Base-by-base conservation (phyloP, 2,113 vertebrate genomes). In the Microcebus tavaratra region DNA sequence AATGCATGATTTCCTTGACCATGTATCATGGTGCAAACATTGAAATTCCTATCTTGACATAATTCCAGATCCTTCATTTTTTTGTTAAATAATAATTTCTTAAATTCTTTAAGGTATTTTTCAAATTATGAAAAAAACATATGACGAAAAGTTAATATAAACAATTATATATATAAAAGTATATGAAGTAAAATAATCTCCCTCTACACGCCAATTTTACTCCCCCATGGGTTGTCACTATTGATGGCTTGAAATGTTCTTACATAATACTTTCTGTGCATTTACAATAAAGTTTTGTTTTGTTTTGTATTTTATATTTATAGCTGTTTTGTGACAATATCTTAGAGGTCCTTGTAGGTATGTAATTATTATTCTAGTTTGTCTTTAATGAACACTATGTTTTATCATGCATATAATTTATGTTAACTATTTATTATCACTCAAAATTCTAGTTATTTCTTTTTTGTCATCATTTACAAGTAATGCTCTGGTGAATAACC, bases 91-190 rank as follows among this genome's bases (percentile, higher is more conserved):
- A 50, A 55, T 90, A 31, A 53, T 88, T 90, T 81, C 53, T 27
- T 11, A 97, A 98, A 92, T 57, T 88, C 89, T 88, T 78, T 91
- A 42, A 78, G 17, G 55, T n/a, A 92, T 92, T 96, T 97, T 87
- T 96, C 78, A 36, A 83, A 67, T 79, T 65, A 82, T 48, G 8
- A 91, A 91, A 94, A 8, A 68, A 8, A 94, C 20, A 9, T n/a
- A 61, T 63, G 36, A 72, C 21, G 92, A 67, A 61, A 81, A 67
- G 4, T 86, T 45, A 88, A 89, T 48, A 23, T 72, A 81, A 96
- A 91, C 75, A 87, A 55, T 87, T 39, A 95, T 86, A 86, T 67
- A 76, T 70, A 55, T 63, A 91, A 73, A 87, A 78, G 7, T 5
- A 88, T 79, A 15, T n/a, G 68, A 13, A 61, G 17, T 72, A 50